phyloP scores from a whole-genome alignment of 2,797 vertebrate genomes.

The Anguilla marmorata region DNA sequence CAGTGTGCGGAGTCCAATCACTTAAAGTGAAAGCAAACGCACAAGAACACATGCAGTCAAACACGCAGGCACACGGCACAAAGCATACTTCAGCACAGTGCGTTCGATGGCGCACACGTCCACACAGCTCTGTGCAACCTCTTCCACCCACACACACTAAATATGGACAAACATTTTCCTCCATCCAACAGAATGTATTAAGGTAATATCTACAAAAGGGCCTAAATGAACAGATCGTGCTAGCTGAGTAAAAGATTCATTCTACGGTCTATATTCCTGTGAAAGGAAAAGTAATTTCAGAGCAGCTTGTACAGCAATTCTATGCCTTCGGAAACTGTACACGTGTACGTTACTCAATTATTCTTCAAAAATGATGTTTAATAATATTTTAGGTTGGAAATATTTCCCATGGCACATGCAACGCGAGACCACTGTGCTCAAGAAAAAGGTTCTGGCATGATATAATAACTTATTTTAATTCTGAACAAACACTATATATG shows the following conservation, averaged over 20 bases:
- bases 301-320: background rate
- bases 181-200: background rate
- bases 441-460: background rate
- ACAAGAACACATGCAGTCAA: background rate
- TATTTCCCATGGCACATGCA: background rate
- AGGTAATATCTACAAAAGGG: background rate
- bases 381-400: background rate
- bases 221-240: background rate
- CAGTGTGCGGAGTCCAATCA: slow-evolving; percentile 68
- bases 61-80: slow-evolving; percentile 41
- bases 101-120: slow-evolving; percentile 44
- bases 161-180: background rate
- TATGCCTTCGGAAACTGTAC: background rate
- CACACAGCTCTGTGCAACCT: slow-evolving; percentile 3
- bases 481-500: background rate
- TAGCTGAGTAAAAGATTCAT: background rate
- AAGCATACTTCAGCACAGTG: slow-evolving; percentile 57
- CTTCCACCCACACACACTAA: slow-evolving; percentile 46
- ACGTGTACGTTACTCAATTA: background rate
- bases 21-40: slow-evolving; percentile 38
- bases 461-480: background rate
- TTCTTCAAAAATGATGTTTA: background rate
- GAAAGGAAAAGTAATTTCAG: background rate
- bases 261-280: background rate
- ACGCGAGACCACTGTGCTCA: background rate